Base-by-base conservation (phyloP, 2,888 invertebrate genomes). In the Trisateles emortualis region DNA sequence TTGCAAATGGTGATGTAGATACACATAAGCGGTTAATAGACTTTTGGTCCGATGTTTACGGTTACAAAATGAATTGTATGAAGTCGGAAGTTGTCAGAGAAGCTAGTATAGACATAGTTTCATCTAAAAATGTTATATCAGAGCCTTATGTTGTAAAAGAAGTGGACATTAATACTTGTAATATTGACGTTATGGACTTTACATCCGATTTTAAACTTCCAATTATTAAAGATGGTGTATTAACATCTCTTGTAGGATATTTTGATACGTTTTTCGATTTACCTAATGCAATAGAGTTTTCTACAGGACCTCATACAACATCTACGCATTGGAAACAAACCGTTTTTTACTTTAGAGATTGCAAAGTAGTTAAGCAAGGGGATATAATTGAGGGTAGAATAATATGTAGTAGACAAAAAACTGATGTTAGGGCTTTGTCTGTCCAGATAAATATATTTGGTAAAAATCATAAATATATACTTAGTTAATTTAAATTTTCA, bases 281-380 rank as follows among this genome's bases (percentile, higher is more conserved):
- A 48, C 94, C 94, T 1, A 93, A 94, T 65, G 87, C 93, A 10
- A 93, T 97, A 4, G 87, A 92, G 2, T 95, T 98, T 73, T 96
- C 96, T 44, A 98, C 98, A 0, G 95, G 97, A 0, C 98, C 98
- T 2, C 89, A 94, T 32, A 88, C 93, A 0, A 93, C 94, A 0
- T 92, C 95, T 16, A 99, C 99, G 0, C 99, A 99, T 92, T 99
- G 99, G 99, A 98, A 98, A 80, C 99, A 99, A 85, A 98, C 98
- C 0, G 94, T 98, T 0, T 98, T 98, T 84, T 96, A 97, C 76
- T 92, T 99, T 10, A 96, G 95, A 59, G 94, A 96, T 65, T 95
- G 96, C 26, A 93, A 96, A 40, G 83, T 94, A 41, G 95, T 98
- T 0, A 95, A 95, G 62, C 88, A 95, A 86, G 97, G 96, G 84